Percentiles rank a stretch among this genome's conserved stretches.
Evolutionary conservation across 2,888 invertebrate genomes (phyloP).

Genomic region (Digitonthophagus gazella): DNA sequence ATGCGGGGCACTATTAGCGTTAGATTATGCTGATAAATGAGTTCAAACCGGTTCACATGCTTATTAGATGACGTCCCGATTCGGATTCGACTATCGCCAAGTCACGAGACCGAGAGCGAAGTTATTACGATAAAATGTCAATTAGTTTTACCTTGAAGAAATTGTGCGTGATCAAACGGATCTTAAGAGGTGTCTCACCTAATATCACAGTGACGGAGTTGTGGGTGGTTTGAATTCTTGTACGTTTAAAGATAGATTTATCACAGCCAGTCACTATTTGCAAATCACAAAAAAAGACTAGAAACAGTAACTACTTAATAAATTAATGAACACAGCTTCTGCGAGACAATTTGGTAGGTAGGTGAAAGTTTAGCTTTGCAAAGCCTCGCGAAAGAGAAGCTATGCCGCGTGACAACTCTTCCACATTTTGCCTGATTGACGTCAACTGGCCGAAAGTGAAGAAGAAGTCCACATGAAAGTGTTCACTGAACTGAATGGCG

Average conservation of each 20-base stretch:
- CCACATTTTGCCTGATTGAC: constrained; percentile 25
- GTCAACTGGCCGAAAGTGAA: constrained; percentile 20
- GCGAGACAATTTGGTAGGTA: not conserved
- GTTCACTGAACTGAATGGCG: constrained; percentile 18
- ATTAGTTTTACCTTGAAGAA: not conserved
- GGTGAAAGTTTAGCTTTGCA: not conserved
- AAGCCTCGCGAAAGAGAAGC: not conserved
- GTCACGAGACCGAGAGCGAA: not conserved
- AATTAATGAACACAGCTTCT: constrained; percentile 22
- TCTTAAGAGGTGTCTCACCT: constrained; percentile 23
- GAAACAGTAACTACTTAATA: constrained; percentile 20
- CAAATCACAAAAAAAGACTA: constrained; percentile 27
- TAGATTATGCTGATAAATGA: not conserved
- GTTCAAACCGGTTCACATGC: not conserved
- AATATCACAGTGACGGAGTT: constrained; percentile 25
- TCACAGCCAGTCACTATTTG: constrained; percentile 25
- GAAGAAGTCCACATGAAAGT: constrained; percentile 19
- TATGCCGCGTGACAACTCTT: constrained; percentile 30
- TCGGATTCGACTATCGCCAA: not conserved
- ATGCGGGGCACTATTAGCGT: not conserved
- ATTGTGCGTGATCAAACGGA: not conserved
- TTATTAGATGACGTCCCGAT: not conserved
- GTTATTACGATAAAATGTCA: not conserved
- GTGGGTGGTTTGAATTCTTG: constrained; percentile 16
- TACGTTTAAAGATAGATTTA: constrained; percentile 21